Conservation (phyloP, 1,140 invertebrate species). For the Conus ventricosus region DNA sequence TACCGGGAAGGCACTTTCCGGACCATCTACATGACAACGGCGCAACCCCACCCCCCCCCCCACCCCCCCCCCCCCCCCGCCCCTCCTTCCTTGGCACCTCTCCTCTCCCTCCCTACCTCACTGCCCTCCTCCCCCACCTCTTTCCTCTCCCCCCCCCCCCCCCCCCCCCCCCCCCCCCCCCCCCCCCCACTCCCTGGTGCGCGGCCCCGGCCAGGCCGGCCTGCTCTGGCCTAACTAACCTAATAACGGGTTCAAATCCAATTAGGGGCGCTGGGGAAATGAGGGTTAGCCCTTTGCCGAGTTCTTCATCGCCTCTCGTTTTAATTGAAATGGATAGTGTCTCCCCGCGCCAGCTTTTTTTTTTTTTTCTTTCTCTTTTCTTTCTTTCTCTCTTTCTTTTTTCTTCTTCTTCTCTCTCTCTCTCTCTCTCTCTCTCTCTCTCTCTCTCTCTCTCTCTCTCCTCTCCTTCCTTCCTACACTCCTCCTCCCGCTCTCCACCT, state of each 20-base stretch:
- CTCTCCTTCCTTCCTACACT: no score
- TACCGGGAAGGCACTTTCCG: no score
- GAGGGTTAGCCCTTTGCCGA: constrained; percentile 17
- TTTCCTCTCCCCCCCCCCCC: not conserved
- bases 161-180: not conserved
- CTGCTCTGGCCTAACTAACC: constrained; percentile 31
- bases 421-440: not conserved
- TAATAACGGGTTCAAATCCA: constrained; percentile 34
- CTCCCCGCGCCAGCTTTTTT: not conserved
- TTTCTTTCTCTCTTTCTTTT: not conserved
- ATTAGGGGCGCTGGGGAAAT: constrained; percentile 25
- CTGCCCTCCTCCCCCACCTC: not conserved
- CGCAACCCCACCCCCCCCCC: not conserved
- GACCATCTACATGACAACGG: no score
- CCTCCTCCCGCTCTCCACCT: no score
- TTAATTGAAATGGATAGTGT: constrained; percentile 33
- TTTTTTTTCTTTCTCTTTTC: not conserved
- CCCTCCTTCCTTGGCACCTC: not conserved
- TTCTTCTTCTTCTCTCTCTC: not conserved
- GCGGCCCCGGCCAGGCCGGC: not conserved
- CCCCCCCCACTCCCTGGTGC: not conserved
- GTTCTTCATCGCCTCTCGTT: constrained; percentile 26
- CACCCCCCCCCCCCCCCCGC: not conserved
- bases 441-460: not conserved
- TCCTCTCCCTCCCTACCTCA: not conserved